Evolutionary conservation across 2,888 invertebrate genomes (phyloP).

Genomic region (Alloplasta piceator): DNA sequence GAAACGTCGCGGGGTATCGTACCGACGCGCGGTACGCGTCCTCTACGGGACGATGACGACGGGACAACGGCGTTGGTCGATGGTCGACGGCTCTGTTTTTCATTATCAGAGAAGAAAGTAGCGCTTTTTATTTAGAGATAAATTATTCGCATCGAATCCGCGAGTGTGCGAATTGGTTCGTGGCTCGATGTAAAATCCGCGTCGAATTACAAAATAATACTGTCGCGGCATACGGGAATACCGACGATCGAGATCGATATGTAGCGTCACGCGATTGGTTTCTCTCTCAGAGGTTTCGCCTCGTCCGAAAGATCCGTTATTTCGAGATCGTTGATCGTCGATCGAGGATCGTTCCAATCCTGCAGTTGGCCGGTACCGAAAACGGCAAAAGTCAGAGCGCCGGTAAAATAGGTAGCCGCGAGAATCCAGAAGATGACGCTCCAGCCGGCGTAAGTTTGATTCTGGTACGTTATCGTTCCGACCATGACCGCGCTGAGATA

Average conservation of each 20-base stretch:
- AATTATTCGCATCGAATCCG: conserved; percentile 29
- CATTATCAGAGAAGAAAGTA: conserved; percentile 33
- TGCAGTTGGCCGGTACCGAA: conserved; percentile 89
- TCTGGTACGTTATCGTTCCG: conserved; percentile 89
- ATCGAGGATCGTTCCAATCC: conserved; percentile 83
- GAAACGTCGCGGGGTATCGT: no score
- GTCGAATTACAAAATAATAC: background rate
- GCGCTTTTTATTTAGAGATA: conserved; percentile 61
- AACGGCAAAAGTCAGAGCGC: conserved; percentile 86
- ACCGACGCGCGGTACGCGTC: no score
- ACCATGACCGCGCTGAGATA: conserved; percentile 93
- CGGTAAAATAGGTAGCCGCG: conserved; percentile 88
- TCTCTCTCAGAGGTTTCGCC: conserved; percentile 81
- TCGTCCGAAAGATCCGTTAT: conserved; percentile 78
- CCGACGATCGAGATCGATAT: background rate
- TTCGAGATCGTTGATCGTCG: conserved; percentile 43
- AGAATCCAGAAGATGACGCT: conserved; percentile 92
- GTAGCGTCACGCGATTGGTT: conserved; percentile 79
- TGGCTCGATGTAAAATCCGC: background rate
- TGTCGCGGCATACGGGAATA: background rate
- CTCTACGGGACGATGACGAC: no score
- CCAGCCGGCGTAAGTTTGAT: conserved; percentile 91
- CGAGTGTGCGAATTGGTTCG: conserved; percentile 20
- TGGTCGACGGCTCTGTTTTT: background rate
- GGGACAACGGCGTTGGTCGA: no score